Evolutionary conservation across 2,113 vertebrate genomes (phyloP).

Genomic region (Microcebus lehilahytsara): DNA sequence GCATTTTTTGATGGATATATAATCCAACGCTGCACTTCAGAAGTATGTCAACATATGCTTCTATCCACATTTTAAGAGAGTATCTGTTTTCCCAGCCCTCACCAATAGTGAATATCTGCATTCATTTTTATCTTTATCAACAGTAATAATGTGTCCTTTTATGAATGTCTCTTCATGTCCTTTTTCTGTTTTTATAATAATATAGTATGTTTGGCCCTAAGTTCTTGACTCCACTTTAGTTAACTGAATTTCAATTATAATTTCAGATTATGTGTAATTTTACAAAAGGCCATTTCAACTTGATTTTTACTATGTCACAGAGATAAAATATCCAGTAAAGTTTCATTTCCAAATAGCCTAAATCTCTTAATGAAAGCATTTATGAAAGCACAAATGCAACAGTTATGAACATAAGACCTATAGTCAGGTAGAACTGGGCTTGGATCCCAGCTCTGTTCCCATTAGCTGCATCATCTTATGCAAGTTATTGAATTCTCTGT

Average conservation of each 20-base stretch:
- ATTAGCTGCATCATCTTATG: background rate
- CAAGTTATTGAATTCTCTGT: background rate
- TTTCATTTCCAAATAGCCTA: background rate
- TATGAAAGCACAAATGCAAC: background rate
- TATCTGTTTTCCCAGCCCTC: background rate
- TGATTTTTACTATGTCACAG: background rate
- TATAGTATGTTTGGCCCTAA: background rate
- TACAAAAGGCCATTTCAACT: slow-evolving; percentile 11
- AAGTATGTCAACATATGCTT: background rate
- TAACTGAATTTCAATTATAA: slow-evolving; percentile 19
- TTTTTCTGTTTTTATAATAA: background rate
- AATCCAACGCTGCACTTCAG: background rate
- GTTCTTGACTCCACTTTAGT: background rate
- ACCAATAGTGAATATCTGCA: background rate
- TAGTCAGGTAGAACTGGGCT: background rate
- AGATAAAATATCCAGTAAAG: background rate
- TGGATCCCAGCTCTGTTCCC: background rate
- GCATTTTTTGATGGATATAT: background rate
- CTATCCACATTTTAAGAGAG: background rate
- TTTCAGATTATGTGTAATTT: background rate
- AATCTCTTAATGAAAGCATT: background rate
- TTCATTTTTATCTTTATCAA: background rate
- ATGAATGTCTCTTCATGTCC: background rate
- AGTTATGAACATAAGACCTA: background rate
- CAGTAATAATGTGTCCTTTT: background rate